A percentile compares a stretch with the other conserved stretches of the same genome.
phyloP scores from a whole-genome alignment of 2,113 vertebrate species.

The Phalacrocorax pelagicus region DNA sequence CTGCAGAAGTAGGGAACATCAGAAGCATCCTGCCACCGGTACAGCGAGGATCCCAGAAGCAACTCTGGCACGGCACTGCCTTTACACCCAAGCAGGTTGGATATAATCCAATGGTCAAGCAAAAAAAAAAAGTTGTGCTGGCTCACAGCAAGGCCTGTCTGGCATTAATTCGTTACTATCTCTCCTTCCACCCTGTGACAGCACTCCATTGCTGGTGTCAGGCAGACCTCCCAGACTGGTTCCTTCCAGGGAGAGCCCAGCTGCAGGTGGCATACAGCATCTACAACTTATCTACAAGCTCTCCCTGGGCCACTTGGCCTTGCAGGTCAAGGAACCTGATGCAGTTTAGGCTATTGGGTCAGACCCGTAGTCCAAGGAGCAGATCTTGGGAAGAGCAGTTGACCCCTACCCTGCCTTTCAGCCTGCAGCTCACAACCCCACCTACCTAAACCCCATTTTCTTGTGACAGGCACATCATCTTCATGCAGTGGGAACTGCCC shows the following conservation, averaged over 20 bases:
- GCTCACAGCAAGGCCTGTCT: neutral
- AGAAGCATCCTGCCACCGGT: neutral
- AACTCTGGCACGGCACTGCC: neutral
- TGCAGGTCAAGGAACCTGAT: neutral
- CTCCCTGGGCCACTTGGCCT: neutral
- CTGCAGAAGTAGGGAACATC: neutral
- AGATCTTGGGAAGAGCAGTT: neutral
- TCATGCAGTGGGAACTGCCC: neutral
- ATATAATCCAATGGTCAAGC: neutral
- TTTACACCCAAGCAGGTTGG: neutral
- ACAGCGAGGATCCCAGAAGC: neutral
- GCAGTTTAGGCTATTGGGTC: neutral
- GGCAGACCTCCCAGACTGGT: neutral
- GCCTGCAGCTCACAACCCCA: neutral
- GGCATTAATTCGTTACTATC: neutral
- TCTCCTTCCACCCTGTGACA: neutral
- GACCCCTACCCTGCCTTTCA: neutral
- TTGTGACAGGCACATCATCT: neutral
- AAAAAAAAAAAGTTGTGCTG: neutral
- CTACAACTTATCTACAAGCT: neutral
- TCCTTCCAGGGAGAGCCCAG: neutral
- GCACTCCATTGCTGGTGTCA: neutral
- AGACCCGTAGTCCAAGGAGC: neutral
- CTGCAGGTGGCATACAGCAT: neutral
- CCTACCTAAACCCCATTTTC: neutral